A percentile compares a stretch with the other conserved stretches of the same genome.
Conservation (phyloP, 2,888 invertebrate species). For the Euzetes globulus region DNA sequence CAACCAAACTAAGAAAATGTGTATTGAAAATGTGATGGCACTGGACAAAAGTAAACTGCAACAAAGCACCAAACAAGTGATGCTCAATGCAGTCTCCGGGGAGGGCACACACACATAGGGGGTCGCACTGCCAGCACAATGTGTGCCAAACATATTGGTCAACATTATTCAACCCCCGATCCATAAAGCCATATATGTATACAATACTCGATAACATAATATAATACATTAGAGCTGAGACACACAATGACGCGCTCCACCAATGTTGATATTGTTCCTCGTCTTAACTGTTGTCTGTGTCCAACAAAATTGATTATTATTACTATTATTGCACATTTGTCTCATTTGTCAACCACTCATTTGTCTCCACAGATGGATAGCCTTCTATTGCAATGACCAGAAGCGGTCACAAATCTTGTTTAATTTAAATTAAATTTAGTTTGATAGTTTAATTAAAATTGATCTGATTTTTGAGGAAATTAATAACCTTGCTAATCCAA, state of each 20-base stretch:
- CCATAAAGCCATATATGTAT: slow-evolving; percentile 21
- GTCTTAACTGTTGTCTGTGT: neutral
- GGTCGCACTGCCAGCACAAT: neutral
- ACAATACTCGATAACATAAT: slow-evolving; percentile 24
- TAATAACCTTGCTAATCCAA: neutral
- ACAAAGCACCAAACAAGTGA: slow-evolving; percentile 6
- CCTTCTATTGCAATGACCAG: neutral
- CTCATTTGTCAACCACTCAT: slow-evolving; percentile 16
- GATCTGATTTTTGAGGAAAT: no score
- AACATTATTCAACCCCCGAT: neutral
- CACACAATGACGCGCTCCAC: slow-evolving; percentile 14
- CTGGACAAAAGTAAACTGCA: neutral
- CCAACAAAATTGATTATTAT: slow-evolving; percentile 29
- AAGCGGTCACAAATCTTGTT: no score
- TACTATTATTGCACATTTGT: slow-evolving; percentile 20
- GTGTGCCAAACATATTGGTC: neutral
- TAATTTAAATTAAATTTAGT: no score
- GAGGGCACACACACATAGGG: neutral
- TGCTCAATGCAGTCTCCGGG: slow-evolving; percentile 23
- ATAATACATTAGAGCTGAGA: slow-evolving; percentile 9
- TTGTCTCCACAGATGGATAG: neutral
- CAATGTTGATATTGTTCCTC: slow-evolving; percentile 19
- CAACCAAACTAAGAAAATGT: slow-evolving; percentile 4
- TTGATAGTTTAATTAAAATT: no score
- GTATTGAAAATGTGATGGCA: slow-evolving; percentile 29